Percentiles rank a stretch among this genome's conserved stretches.
Evolutionary conservation across 2,797 vertebrate genomes (phyloP).

Genomic region (Ceryle rudis): DNA sequence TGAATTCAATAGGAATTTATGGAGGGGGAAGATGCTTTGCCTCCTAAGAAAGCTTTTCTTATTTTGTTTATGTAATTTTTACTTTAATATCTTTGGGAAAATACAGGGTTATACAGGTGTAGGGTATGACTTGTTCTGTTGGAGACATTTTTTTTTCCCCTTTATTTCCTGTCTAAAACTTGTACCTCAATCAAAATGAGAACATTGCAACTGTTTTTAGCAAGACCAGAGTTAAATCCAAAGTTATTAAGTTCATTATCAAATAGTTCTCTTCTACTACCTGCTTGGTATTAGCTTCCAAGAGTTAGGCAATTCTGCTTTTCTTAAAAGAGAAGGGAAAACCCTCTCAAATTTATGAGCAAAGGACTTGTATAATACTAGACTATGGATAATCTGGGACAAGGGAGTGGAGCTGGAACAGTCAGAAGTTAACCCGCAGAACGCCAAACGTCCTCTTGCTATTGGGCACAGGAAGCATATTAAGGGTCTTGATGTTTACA

Average conservation of each 20-base stretch:
- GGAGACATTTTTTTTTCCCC: not conserved
- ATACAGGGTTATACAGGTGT: not conserved
- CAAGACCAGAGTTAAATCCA: not conserved
- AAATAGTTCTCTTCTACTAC: not conserved
- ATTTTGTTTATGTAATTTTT: constrained; percentile 12
- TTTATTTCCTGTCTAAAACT: not conserved
- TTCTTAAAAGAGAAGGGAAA: not conserved
- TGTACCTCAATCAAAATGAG: not conserved
- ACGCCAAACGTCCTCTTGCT: not conserved
- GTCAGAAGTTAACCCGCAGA: not conserved
- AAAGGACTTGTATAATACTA: not conserved
- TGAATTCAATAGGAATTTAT: constrained; percentile 4
- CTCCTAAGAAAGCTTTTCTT: not conserved
- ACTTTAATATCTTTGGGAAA: not conserved
- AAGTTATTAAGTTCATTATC: not conserved
- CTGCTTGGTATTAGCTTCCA: not conserved
- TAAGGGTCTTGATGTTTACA: not conserved
- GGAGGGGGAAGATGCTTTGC: not conserved
- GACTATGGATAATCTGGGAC: not conserved
- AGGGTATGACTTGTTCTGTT: not conserved
- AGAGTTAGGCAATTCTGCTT: not conserved
- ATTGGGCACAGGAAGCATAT: not conserved
- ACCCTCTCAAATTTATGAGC: not conserved
- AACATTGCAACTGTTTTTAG: not conserved
- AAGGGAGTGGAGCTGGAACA: not conserved